Base-by-base conservation (phyloP, 2,797 vertebrate species). In the Triplophysa bombifrons region DNA sequence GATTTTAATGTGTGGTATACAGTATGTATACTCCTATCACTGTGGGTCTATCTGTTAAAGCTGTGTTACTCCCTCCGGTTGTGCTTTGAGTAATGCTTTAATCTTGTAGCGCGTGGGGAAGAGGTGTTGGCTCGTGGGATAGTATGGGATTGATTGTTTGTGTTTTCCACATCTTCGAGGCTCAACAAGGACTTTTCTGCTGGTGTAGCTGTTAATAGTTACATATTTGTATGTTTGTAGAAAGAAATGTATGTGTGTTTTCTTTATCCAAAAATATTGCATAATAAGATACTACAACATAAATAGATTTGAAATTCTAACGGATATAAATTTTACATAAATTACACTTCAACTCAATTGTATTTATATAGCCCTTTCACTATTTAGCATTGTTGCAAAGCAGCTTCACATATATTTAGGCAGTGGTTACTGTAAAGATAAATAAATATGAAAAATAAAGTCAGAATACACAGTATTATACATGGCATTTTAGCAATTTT, bases 31-130 rank as follows among this genome's bases (percentile, higher is more conserved):
- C n/a, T 30, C 8, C 16, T 41, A 22, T 20, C 58, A 61, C 25
- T 8, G 25, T 16, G 25, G 7, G 6, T 63, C 14, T 70, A 12
- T 70, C 27, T 61, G 25, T 60, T 27, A 11, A 3, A 48, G 41
- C 2, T 9, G 27, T 1, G 9, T 51, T 61, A 50, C 41, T 61
- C 65, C 65, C 13, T 48, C 66, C 13, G 41, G 64, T 27, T 69
- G 41, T 25, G 64, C 50, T 68, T 34, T 69, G 65, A 77, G 41
- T 68, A 12, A 68, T 60, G 53, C 25, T 76, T 69, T 76, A 69
- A 76, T 69, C 41, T 77, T 0, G 20, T 17, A 30, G 13, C 11
- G 61, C 38, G 48, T 48, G 56, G 3, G 4, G 73, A 14, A 20
- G 65, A 17, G 19, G 65, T 34, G 53, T 58, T 58, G 30, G 22